A percentile compares a stretch with the other conserved stretches of the same genome.
Conservation (phyloP, 2,888 invertebrate species). For the Brachynemurus nebulosus region DNA sequence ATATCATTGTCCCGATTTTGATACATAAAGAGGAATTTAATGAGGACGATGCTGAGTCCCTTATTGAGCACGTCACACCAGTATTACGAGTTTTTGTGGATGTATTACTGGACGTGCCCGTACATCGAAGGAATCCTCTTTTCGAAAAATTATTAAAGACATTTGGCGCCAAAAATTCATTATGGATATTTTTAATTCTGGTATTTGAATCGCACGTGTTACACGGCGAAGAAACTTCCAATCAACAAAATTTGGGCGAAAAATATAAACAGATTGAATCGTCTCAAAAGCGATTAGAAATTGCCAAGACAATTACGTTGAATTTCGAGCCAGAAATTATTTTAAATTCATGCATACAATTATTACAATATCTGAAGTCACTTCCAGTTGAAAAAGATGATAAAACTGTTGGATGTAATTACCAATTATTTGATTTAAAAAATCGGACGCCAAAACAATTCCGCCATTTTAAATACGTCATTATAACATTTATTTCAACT, state of each 20-base stretch:
- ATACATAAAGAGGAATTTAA: constrained; percentile 36
- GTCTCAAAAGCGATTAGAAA: constrained; percentile 45
- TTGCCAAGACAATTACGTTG: constrained; percentile 49
- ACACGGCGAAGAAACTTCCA: constrained; percentile 36
- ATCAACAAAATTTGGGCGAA: constrained; percentile 27
- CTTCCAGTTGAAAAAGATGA: constrained; percentile 45
- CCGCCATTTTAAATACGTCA: constrained; percentile 70
- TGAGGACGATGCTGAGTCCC: constrained; percentile 25
- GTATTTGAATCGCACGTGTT: constrained; percentile 57
- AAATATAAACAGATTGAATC: constrained; percentile 24
- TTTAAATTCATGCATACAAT: constrained; percentile 48
- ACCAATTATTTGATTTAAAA: constrained; percentile 45
- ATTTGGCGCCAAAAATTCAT: constrained; percentile 45
- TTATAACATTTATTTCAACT: constrained; percentile 57
- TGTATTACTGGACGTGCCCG: constrained; percentile 82
- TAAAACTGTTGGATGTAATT: constrained; percentile 27
- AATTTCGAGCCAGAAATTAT: constrained; percentile 50
- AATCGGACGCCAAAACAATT: constrained; percentile 58
- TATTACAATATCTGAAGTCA: constrained; percentile 48
- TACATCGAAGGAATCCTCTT: constrained; percentile 72
- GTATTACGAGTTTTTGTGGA: constrained; percentile 83
- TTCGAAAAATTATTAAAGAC: constrained; percentile 68
- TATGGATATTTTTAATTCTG: constrained; percentile 58
- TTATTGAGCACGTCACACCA: constrained; percentile 39
- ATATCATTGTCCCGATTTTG: constrained; percentile 78